These are phyloP conservation scores for Trachemys scripta DNA, from an alignment of 2,113 vertebrate species.

Conservation along the genomic window DNA sequence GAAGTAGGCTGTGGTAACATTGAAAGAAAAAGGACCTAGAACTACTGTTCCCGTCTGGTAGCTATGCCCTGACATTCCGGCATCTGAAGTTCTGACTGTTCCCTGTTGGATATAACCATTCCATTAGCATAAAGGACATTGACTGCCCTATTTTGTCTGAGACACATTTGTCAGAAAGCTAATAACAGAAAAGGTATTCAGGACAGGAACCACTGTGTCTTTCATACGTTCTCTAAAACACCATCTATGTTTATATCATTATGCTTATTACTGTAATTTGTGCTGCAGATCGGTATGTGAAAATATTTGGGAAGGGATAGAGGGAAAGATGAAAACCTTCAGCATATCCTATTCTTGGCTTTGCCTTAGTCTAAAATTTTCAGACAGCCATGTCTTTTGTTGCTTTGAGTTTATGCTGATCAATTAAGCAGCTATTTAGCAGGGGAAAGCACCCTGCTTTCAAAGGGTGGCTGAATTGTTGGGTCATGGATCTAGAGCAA, in stretches of 20 bases:
- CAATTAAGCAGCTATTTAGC: not conserved
- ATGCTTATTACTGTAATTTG: not conserved
- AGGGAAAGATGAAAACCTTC: not conserved
- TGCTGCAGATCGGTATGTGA: not conserved
- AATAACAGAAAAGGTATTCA: not conserved
- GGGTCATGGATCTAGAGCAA: not conserved
- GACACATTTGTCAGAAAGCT: slow-evolving; percentile 7
- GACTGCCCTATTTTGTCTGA: not conserved
- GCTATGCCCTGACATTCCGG: not conserved
- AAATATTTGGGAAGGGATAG: not conserved
- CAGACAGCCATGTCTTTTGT: not conserved
- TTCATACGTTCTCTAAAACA: not conserved
- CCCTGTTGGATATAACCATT: not conserved
- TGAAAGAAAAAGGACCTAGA: not conserved
- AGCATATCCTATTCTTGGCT: not conserved
- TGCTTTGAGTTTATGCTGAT: not conserved
- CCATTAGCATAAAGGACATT: not conserved
- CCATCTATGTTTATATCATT: not conserved
- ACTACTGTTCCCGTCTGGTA: not conserved
- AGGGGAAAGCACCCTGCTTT: not conserved
- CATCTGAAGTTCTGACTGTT: not conserved
- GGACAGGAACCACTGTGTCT: not conserved
- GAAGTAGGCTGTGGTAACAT: not conserved
- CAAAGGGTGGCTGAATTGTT: not conserved
- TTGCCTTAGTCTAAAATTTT: not conserved